These are phyloP conservation scores for Xylocopa sonorina DNA, from an alignment of 1,140 invertebrate genomes.

Conservation along the genomic window DNA sequence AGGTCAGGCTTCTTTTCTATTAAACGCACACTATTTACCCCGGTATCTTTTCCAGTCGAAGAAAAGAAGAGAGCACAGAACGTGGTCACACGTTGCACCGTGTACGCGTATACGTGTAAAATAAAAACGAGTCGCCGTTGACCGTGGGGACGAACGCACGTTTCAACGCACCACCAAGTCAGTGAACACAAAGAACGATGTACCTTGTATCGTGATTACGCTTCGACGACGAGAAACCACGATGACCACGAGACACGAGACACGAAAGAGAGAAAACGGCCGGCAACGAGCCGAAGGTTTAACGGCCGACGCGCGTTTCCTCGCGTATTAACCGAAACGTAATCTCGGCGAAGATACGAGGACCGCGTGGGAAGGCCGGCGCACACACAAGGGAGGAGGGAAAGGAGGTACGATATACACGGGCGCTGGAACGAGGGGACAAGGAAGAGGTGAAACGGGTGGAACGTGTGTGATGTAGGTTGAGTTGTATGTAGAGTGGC, in stretches of 20 bases:
- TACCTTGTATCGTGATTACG: neutral
- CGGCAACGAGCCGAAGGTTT: constrained; percentile 14
- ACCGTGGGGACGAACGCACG: too few relatives aligned
- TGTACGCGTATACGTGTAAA: too few relatives aligned
- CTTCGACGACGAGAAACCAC: neutral
- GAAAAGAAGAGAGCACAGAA: too few relatives aligned
- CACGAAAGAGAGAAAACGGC: constrained; percentile 10
- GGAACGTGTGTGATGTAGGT: constrained; percentile 16
- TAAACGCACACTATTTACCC: neutral
- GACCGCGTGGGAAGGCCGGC: constrained; percentile 41
- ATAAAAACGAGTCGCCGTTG: too few relatives aligned
- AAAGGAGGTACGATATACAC: constrained; percentile 34
- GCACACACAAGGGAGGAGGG: neutral
- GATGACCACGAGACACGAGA: neutral
- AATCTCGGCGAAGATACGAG: constrained; percentile 48
- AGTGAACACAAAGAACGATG: constrained; percentile 35
- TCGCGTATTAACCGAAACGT: constrained; percentile 42
- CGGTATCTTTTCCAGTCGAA: neutral
- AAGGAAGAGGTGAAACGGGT: constrained; percentile 38
- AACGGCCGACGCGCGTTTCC: constrained; percentile 34
- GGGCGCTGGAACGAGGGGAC: constrained; percentile 10
- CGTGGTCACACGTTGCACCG: constrained; percentile 59
- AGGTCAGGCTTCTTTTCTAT: constrained; percentile 41
- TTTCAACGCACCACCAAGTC: constrained; percentile 43
- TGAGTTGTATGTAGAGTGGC: constrained; percentile 7